Base-by-base conservation (phyloP, 2,113 vertebrate genomes). In the Aramus guarauna region DNA sequence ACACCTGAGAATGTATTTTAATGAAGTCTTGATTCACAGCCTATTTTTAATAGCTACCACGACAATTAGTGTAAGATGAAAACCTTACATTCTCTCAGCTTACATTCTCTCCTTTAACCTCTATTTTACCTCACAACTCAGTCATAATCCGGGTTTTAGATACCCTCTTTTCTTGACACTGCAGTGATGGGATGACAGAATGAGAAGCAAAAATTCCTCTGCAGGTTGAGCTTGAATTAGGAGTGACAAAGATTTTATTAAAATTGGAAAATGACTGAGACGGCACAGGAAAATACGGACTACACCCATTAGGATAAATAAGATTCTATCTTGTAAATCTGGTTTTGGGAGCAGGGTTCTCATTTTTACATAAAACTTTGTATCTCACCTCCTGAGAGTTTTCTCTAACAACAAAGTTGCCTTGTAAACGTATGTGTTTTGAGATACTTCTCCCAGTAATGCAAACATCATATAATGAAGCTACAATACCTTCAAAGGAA, bases 401-500 rank as follows among this genome's bases (percentile, higher is more conserved):
- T 71, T 48, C 76, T 48, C 3, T 34, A 55, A 39, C 27, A 5
- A 0, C 34, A 10, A 92, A 68, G 48, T 2, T 74, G 21, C 85
- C 77, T 12, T 39, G 29, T 75, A 82, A 92, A 75, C 1, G 3
- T 3, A 6, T 3, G 16, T n/a, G 64, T 66, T 69, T 69, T 85
- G 62, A 85, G 58, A 11, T 47, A 32, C 55, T 95, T 95, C 92
- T 89, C 80, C 89, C 73, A 60, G 64, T 26, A 87, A 22, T 5
- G 32, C 71, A 95, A 96, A 97, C 92, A 95, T 13, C 50, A 6
- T 27, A 53, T 72, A 91, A 87, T 4, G 23, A 76, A 91, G 58
- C 62, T 82, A 11, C 83, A 78, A 3, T 10, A 58, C 87, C 92
- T 94, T 96, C 91, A 95, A 95, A 97, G 88, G 56, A 88, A 80